Percentiles rank a stretch among this genome's conserved stretches.
These are phyloP conservation scores for Coreoperca whiteheadi DNA, from an alignment of 2,113 vertebrate species.

Conservation along the genomic window DNA sequence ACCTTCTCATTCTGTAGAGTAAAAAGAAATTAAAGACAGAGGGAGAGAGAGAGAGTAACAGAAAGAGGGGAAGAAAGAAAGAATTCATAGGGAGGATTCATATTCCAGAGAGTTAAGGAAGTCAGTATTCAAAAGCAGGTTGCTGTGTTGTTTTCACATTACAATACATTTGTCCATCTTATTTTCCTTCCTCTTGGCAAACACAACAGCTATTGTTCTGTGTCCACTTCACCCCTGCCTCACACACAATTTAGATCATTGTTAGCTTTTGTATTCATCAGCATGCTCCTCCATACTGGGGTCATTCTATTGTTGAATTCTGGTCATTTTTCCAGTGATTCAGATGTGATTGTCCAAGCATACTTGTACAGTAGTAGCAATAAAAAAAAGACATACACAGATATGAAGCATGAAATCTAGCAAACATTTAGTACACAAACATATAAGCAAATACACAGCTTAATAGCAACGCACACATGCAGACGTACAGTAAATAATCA, in stretches of 20 bases:
- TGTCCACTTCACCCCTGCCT: constrained; percentile 26
- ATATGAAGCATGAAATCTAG: background rate
- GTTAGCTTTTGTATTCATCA: background rate
- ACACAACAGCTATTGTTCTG: constrained; percentile 12
- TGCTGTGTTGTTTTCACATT: background rate
- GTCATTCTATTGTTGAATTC: constrained; percentile 9
- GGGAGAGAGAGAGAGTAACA: background rate
- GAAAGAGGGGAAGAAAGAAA: background rate
- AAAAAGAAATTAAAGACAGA: background rate
- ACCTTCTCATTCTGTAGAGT: background rate
- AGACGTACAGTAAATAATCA: background rate
- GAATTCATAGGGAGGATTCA: background rate
- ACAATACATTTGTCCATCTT: background rate
- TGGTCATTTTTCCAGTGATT: background rate
- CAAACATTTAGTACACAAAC: background rate
- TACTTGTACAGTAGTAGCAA: background rate
- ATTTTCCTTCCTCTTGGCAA: constrained; percentile 11
- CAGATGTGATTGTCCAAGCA: background rate
- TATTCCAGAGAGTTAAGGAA: background rate
- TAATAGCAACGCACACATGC: constrained; percentile 3
- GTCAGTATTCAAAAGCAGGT: constrained; percentile 11
- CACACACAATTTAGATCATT: constrained; percentile 5
- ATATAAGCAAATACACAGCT: background rate
- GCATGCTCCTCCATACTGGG: background rate
- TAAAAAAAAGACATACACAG: background rate